phyloP scores from a whole-genome alignment of 2,113 vertebrate species.

The Barnardius zonarius region DNA sequence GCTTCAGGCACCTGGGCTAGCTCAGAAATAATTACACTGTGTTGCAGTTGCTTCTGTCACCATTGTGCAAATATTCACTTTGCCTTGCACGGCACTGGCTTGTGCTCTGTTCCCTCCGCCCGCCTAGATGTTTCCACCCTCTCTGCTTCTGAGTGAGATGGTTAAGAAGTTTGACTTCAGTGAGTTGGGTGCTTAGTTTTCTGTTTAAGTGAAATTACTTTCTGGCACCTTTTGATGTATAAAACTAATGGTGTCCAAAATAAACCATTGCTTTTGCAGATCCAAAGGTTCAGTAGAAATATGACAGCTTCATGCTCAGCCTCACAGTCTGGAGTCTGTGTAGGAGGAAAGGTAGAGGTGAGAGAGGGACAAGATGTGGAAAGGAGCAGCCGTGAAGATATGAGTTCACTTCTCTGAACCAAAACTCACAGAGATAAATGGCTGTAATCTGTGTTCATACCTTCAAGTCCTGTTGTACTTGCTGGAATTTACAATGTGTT shows the following conservation, averaged over 20 bases:
- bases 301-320: neutral
- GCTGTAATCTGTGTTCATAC: neutral
- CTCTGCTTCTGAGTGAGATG: neutral
- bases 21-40: neutral
- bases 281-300: neutral
- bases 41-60: neutral
- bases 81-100: neutral
- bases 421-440: neutral
- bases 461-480: neutral
- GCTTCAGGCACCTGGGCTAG: neutral
- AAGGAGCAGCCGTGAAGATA: neutral
- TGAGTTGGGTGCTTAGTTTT: neutral
- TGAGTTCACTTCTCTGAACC: neutral
- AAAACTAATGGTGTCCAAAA: neutral
- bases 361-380: neutral
- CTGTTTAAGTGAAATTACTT: neutral
- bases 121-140: rapidly evolving
- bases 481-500: neutral
- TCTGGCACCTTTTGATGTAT: neutral
- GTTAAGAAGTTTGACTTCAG: neutral
- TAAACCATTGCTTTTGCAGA: neutral
- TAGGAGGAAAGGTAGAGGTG: neutral
- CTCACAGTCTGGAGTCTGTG: neutral
- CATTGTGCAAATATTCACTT: neutral
- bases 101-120: neutral